Evolutionary conservation across 2,113 vertebrate species (phyloP), one percentile per base, ranked within the genome.

Genomic region (Ascaphus truei): DNA sequence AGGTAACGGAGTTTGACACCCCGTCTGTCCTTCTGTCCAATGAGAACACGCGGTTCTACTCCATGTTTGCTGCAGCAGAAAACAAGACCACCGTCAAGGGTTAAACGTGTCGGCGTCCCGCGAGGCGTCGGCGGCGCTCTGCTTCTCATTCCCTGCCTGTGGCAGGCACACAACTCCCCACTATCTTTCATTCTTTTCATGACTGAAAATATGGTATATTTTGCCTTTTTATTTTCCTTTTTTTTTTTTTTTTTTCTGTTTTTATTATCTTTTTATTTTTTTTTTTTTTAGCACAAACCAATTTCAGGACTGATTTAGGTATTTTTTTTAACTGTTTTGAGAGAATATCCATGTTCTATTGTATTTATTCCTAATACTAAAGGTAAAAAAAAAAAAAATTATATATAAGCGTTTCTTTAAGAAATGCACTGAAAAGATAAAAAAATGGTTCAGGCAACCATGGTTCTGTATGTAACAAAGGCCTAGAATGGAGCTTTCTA

Each of bases 1-100:
- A 99, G 97, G 94, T 98, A 78, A 81, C 94, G 87, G 97, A 99
- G 85, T 99, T 97, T 0, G 96, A 99, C 85, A 91, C 89, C 4
- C 97, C 97, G 0, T 80, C 92, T 15, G 89, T 86, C 71, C 89
- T 98, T 72, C 89, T 99, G 79, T 93, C 93, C 74, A 91, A 97
- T 1, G 92, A 98, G 82, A 95, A 91, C 76, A 98, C 96, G 0
- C 89, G 89, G 82, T 98, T 99, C 85, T 91, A 86, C 64, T 90
- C 93, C 85, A 96, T 98, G 94, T 90, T 98, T 64, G 90, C 90
- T 73, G 93, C 94, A 72, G 87, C 88, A 0, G 94, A 97, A 73
- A 96, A 94, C 87, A 96, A 98, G 88, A 78, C 94, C 39, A 93
- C 95, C 9, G 93, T 96, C 66, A 91, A 94, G 87, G 95, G 95